Evolutionary conservation across 2,797 vertebrate species (phyloP), one percentile per base, ranked within the genome.

Genomic region (Neosilurus mollespiculum): DNA sequence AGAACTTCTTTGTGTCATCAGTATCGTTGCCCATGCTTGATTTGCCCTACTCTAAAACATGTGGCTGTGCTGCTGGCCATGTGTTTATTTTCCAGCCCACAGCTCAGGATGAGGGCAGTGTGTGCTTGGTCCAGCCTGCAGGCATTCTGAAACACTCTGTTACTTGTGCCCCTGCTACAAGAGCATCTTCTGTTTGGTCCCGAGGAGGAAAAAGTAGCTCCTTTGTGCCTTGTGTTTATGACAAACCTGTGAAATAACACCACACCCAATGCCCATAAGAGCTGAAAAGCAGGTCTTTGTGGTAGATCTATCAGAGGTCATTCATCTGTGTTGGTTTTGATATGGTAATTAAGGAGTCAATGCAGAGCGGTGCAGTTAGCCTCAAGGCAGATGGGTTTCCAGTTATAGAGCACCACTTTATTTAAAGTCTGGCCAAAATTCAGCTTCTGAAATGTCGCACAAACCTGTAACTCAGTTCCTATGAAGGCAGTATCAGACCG

Each of bases 111-210:
- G 59, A 54, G 26, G 82, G 76, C 56, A 24, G 30, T 14, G 62
- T 26, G 12, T 43, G 53, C 26, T 62, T 56, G 78, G 78, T 71
- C 81, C 61, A 76, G 26, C 72, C 83, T 77, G 76, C 18, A 67
- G 83, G 81, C 79, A 49, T 70, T 62, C 61, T 78, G 69, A 56
- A 88, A 88, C 88, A 89, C 87, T 85, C 66, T 66, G 56, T 76
- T 65, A 82, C 83, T 86, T 88, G 88, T 89, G 83, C 79, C 78
- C 76, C 83, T 83, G 75, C 65, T 84, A 88, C 81, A 88, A 88
- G 86, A 87, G 83, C 80, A 81, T 86, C 86, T 84, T 87, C 86
- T 89, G 87, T 89, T 85, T 86, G 80, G 71, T 75, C 80, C 77
- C 30, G 59, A 80, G 83, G 56, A 78, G 83, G 75, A 59, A 87